These are phyloP conservation scores for Penaeus vannamei DNA, from an alignment of 1,140 invertebrate species.

Conservation along the genomic window DNA sequence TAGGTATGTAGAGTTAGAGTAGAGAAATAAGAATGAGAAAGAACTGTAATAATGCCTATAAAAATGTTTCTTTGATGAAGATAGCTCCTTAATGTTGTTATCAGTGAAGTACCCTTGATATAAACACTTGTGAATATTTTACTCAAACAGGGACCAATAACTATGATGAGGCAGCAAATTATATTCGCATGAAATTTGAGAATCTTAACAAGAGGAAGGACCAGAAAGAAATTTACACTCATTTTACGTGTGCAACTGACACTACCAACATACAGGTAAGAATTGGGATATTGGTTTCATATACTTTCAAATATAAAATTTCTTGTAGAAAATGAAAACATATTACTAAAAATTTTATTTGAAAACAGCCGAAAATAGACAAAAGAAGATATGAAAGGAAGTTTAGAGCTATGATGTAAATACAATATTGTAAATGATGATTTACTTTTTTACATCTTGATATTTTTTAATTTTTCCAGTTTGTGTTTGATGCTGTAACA, in stretches of 20 bases:
- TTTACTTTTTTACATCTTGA: neutral
- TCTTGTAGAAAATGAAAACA: neutral
- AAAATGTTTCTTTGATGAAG: no score
- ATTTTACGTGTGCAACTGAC: slow-evolving; percentile 93
- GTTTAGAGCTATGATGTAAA: no score
- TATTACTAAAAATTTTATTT: no score
- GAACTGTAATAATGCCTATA: no score
- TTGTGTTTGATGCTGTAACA: slow-evolving; percentile 92
- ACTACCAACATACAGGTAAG: slow-evolving; percentile 84
- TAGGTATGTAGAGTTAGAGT: no score
- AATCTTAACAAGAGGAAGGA: slow-evolving; percentile 88
- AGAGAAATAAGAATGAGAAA: no score
- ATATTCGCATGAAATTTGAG: slow-evolving; percentile 92
- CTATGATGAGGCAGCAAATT: slow-evolving; percentile 88
- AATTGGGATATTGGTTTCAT: neutral
- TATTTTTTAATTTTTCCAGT: slow-evolving; percentile 73
- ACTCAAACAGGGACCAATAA: slow-evolving; percentile 81
- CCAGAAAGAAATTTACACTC: slow-evolving; percentile 92
- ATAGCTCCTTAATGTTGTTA: no score
- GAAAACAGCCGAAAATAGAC: no score
- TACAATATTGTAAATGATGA: neutral
- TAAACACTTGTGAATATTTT: slow-evolving; percentile 34
- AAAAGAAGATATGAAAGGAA: no score
- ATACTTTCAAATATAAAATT: neutral
- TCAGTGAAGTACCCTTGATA: neutral